These are phyloP conservation scores for Philotrypesis tridentata DNA, from an alignment of 1,140 invertebrate genomes.

Conservation along the genomic window DNA sequence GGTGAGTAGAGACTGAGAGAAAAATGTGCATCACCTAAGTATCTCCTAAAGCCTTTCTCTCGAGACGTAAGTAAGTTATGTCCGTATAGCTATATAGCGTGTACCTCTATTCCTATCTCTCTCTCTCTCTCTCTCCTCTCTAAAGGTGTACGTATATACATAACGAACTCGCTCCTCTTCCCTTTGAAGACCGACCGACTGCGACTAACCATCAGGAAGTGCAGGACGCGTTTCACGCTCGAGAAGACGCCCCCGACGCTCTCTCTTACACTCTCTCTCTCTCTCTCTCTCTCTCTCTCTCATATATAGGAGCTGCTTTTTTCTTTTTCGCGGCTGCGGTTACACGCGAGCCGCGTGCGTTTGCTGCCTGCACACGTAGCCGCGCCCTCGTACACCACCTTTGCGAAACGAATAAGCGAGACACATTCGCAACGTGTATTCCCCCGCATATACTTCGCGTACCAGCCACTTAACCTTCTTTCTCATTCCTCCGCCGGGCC, in stretches of 20 bases:
- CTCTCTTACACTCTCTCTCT: not conserved
- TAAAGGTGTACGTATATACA: not conserved
- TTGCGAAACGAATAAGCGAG: not conserved
- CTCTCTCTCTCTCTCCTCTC: not conserved
- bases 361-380: slow-evolving; percentile 3
- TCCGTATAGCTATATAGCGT: too few relatives aligned
- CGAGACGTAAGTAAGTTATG: too few relatives aligned
- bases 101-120: not conserved
- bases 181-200: slow-evolving; percentile 3
- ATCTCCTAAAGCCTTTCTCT: not conserved
- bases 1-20: slow-evolving; percentile 39
- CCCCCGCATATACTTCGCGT: not conserved
- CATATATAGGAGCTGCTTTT: not conserved
- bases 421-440: not conserved
- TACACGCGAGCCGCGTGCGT: not conserved
- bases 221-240: not conserved
- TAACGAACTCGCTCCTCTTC: not conserved
- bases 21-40: too few relatives aligned
- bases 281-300: not conserved
- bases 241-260: not conserved
- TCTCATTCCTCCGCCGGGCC: not conserved
- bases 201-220: slow-evolving; percentile 6
- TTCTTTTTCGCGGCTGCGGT: not conserved
- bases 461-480: not conserved
- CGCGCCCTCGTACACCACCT: slow-evolving; percentile 16